Conservation (phyloP, 2,113 vertebrate genomes). For the Acrocephalus arundinaceus region DNA sequence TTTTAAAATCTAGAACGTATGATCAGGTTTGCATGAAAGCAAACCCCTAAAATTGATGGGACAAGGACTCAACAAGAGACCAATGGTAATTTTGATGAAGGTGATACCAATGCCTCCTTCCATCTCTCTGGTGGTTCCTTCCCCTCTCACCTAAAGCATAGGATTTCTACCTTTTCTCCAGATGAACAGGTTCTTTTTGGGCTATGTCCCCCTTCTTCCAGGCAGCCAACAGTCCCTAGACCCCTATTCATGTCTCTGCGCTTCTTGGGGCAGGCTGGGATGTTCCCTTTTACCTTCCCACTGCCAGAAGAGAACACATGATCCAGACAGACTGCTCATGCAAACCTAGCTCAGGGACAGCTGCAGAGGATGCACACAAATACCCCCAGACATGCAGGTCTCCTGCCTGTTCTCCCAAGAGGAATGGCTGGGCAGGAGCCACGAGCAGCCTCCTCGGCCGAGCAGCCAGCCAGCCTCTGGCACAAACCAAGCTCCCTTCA, state of each 20-base stretch:
- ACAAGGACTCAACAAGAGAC: not conserved
- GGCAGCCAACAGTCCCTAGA: not conserved
- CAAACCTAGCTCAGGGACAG: not conserved
- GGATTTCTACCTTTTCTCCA: not conserved
- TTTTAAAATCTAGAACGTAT: not conserved
- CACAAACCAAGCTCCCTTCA: not conserved
- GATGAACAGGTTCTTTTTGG: not conserved
- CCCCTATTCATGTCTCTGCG: not conserved
- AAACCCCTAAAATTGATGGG: not conserved
- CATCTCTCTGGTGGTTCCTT: not conserved
- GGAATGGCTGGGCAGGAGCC: not conserved
- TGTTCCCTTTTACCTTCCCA: not conserved
- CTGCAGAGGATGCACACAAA: not conserved
- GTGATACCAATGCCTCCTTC: not conserved
- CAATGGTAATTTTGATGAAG: not conserved
- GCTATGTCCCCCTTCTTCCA: not conserved
- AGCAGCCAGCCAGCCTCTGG: not conserved
- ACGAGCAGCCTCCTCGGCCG: not conserved
- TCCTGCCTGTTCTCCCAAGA: not conserved
- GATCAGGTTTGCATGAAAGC: not conserved
- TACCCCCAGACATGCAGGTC: fast-evolving
- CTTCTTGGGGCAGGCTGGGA: not conserved
- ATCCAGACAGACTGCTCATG: not conserved
- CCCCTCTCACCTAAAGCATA: not conserved
- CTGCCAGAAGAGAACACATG: not conserved